Evolutionary conservation across 1,140 invertebrate species (phyloP), one percentile per base, ranked within the genome.

Genomic region (Drosophila tani): DNA sequence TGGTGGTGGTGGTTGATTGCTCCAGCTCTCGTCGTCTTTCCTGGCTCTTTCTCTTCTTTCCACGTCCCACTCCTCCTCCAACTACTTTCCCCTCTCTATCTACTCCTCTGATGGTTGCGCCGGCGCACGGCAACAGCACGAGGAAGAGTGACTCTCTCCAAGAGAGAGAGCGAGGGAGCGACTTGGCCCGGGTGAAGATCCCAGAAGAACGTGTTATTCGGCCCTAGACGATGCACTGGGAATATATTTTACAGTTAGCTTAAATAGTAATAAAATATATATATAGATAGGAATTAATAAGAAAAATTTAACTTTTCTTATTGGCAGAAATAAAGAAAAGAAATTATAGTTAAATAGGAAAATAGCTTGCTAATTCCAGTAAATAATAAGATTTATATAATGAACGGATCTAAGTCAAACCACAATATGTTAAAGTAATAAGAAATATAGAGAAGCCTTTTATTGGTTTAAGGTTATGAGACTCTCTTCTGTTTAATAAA

Each of bases 51-150:
- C 29, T 62, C 66, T 51, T 38, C 51, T 55, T 38, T 55, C 12
- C 17, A 21, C 32, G 50, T 55, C 12, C 32, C 11, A 12, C 67
- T 17, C 15, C 41, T 66, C 55, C 35, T 38, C 69, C 64, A 70
- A 35, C 32, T 35, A 35, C 32, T 35, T 35, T 35, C 32, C 32
- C 32, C 62, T 46, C 46, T 57, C 40, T n/a, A 49, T 46, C 51
- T 60, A 45, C 51, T 55, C 41, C 60, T 60, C 12, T 21, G 63
- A 63, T 47, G 70, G 83, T 69, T 83, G 81, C 80, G 77, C 84
- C 64, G 81, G 81, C 84, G 80, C 76, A 87, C 76, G 80, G 71
- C 71, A 67, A 38, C 43, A 75, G 73, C 81, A 75, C 76, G 80
- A 77, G 80, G 77, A 65, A 82, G 67, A 81, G 67, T 24, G 51